Percentiles rank a stretch among this genome's conserved stretches.
These are phyloP conservation scores for Cosmorhoe ocellata DNA, from an alignment of 2,888 invertebrate genomes.

Conservation along the genomic window DNA sequence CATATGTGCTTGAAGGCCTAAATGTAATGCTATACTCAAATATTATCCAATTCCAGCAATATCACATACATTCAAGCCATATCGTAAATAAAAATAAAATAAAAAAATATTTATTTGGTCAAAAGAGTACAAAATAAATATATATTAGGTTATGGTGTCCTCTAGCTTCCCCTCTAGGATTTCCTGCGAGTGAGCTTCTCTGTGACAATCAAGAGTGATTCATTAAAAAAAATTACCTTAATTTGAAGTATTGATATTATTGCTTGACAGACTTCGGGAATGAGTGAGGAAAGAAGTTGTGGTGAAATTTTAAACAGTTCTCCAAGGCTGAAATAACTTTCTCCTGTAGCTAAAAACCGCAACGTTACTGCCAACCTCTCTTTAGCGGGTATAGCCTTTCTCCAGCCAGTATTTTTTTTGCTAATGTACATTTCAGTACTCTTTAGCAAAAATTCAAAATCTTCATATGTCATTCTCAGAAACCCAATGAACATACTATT, in stretches of 20 bases:
- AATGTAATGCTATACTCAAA: background rate
- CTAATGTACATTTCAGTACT: slow-evolving; percentile 13
- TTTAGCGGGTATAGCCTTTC: background rate
- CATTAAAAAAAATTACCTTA: slow-evolving; percentile 21
- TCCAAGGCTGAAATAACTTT: slow-evolving; percentile 15
- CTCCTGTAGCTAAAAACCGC: slow-evolving; percentile 16
- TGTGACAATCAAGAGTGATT: slow-evolving; percentile 2
- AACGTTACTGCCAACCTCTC: slow-evolving; percentile 4
- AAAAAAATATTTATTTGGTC: background rate
- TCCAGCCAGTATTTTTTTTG: slow-evolving; percentile 14
- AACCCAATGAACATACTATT: slow-evolving; percentile 11
- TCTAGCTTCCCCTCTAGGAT: slow-evolving; percentile 5
- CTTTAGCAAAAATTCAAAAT: slow-evolving; percentile 15
- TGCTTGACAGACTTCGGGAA: slow-evolving; percentile 18
- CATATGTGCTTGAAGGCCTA: background rate
- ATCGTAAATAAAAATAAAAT: background rate
- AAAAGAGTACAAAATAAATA: background rate
- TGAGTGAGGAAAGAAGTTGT: slow-evolving; percentile 15
- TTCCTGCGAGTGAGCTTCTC: slow-evolving; percentile 8
- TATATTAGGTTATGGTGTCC: background rate
- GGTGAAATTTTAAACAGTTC: slow-evolving; percentile 16
- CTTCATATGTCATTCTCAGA: slow-evolving; percentile 13
- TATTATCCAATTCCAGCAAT: background rate
- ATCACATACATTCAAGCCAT: background rate
- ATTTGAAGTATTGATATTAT: slow-evolving; percentile 19